A percentile compares a stretch with the other conserved stretches of the same genome.
phyloP scores from a whole-genome alignment of 2,113 vertebrate genomes.

The Sclerurus mexicanus region DNA sequence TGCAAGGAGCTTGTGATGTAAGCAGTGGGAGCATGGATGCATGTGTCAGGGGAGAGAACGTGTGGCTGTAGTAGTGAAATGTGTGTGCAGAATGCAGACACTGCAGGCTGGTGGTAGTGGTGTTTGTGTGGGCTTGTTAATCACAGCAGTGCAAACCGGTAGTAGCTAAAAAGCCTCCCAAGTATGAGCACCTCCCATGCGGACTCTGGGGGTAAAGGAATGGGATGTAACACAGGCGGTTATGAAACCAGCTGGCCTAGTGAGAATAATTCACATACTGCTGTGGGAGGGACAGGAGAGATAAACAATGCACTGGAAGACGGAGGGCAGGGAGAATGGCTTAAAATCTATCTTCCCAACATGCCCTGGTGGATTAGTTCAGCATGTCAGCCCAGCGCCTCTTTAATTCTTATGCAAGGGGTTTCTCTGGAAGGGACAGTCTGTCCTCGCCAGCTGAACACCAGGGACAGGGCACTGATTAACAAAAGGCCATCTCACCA shows the following conservation, averaged over 20 bases:
- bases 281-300: conserved; percentile 30
- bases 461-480: neutral
- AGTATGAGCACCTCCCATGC: neutral
- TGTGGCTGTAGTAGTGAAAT: neutral
- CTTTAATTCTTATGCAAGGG: conserved; percentile 70
- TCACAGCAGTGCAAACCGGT: neutral
- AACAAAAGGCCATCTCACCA: conserved; percentile 62
- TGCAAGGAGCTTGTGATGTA: neutral
- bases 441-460: conserved; percentile 22
- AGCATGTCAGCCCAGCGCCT: conserved; percentile 52
- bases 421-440: conserved; percentile 54
- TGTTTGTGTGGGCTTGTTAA: neutral
- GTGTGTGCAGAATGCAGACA: neutral
- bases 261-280: neutral
- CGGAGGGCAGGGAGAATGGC: neutral
- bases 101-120: fast-evolving
- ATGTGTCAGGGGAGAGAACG: neutral
- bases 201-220: neutral
- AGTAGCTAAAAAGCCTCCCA: neutral
- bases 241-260: conserved; percentile 50
- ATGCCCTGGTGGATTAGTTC: conserved; percentile 62
- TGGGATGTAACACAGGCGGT: neutral
- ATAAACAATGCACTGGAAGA: conserved; percentile 7
- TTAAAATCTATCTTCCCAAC: conserved; percentile 51
- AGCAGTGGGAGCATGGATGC: neutral